phyloP scores from a whole-genome alignment of 1,140 invertebrate species.

The Lithobius niger region DNA sequence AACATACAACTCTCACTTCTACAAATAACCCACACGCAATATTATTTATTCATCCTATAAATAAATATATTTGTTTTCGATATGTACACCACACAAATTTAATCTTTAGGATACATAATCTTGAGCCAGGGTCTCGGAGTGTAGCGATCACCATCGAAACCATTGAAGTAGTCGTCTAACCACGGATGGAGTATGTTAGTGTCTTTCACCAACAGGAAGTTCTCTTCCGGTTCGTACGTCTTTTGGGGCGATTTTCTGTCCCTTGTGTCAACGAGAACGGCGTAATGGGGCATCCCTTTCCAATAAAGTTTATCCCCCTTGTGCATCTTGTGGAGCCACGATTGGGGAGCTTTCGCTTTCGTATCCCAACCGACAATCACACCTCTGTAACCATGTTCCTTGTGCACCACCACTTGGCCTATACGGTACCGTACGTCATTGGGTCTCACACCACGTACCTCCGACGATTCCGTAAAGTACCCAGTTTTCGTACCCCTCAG shows the following conservation, averaged over 20 bases:
- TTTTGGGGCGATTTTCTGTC: slow-evolving; percentile 26
- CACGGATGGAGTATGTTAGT: slow-evolving; percentile 18
- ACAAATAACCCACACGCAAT: no score
- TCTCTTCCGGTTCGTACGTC: slow-evolving; percentile 33
- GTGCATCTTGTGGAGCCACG: slow-evolving; percentile 11
- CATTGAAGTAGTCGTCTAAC: neutral
- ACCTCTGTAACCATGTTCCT: slow-evolving; percentile 35
- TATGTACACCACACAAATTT: no score
- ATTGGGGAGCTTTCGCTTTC: slow-evolving; percentile 27
- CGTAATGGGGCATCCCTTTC: slow-evolving; percentile 29
- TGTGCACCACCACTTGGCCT: slow-evolving; percentile 41
- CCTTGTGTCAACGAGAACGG: slow-evolving; percentile 32
- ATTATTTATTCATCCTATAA: no score
- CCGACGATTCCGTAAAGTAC: slow-evolving; percentile 23
- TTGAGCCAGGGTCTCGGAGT: neutral
- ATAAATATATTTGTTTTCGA: no score
- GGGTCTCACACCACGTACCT: slow-evolving; percentile 29
- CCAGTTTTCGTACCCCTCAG: no score
- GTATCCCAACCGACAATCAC: slow-evolving; percentile 44
- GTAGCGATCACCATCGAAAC: slow-evolving; percentile 1
- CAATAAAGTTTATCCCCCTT: neutral
- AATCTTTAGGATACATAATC: slow-evolving; percentile 2
- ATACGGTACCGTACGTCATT: slow-evolving; percentile 34
- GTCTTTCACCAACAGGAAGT: slow-evolving; percentile 34
- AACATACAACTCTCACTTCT: no score